Evolutionary conservation across 2,888 invertebrate species (phyloP), one percentile per base, ranked within the genome.

Genomic region (Allophyes oxyacanthae): DNA sequence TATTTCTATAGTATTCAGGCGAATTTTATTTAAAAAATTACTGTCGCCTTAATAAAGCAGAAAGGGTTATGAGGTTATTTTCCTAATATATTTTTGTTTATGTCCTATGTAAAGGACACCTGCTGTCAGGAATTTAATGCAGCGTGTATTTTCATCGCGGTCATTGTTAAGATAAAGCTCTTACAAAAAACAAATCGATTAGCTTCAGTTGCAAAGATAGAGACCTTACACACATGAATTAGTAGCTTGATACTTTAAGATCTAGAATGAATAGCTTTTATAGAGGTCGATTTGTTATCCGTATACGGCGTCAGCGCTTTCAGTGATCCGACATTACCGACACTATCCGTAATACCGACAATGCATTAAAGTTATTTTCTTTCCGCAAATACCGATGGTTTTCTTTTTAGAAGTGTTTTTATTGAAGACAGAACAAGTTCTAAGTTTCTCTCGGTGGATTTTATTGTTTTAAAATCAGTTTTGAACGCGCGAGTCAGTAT

Each of bases 301-400:
- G 34, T 8, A 13, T 33, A 52, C 56, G 43, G 6, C 48, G 68
- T 67, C 64, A 72, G 72, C 67, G 8, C 61, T 70, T 52, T 51
- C 50, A 50, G 51, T 40, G 60, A 65, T 52, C 42, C 45, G 10
- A 37, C 28, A 13, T 57, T 38, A 55, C 41, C 42, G 51, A 66
- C 72, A 67, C 20, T 34, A 20, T 65, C 11, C 6, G 51, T 65
- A 48, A 71, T 36, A 52, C 60, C 14, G 36, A 33, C 33, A 45
- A 38, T 65, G 44, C 51, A 58, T 71, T 65, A 49, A 71, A 37
- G 43, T 46, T 49, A 58, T 51, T 44, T 65, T 52, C 40, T n/a
- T 44, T 30, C 14, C 10, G 20, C 36, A 70, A 51, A 64, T 64
- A 49, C 42, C 11, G 14, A 5, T 7, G 15, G 32, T 49, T 11